Percentiles rank a stretch among this genome's conserved stretches.
These are phyloP conservation scores for Lasius fuliginosus DNA, from an alignment of 2,888 invertebrate genomes.

Conservation along the genomic window DNA sequence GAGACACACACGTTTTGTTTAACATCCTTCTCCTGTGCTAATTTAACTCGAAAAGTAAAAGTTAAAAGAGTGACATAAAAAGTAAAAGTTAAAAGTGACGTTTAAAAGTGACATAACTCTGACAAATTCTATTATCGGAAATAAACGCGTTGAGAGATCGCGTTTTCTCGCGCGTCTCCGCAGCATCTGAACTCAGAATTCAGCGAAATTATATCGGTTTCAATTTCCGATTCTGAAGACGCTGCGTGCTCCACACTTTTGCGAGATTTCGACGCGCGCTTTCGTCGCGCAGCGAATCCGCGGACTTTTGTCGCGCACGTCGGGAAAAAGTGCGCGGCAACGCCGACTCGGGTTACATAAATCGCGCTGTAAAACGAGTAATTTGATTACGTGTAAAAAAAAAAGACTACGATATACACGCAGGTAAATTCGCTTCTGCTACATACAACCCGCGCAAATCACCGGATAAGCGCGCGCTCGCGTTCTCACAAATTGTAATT, in stretches of 20 bases:
- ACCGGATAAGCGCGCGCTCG: slow-evolving; percentile 50
- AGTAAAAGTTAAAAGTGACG: background rate
- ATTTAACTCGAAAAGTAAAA: background rate
- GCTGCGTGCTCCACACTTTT: slow-evolving; percentile 28
- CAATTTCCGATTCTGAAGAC: slow-evolving; percentile 1
- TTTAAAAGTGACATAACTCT: background rate
- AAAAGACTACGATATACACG: slow-evolving; percentile 22
- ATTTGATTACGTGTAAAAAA: slow-evolving; percentile 52
- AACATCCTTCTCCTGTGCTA: background rate
- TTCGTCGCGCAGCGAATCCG: slow-evolving; percentile 39
- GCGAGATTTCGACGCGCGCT: slow-evolving; percentile 45
- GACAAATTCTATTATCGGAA: slow-evolving; percentile 15
- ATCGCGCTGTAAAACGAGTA: slow-evolving; percentile 43
- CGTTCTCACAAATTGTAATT: slow-evolving; percentile 52
- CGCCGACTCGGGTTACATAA: slow-evolving; percentile 40
- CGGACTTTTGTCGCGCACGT: slow-evolving; percentile 33
- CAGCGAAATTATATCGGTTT: slow-evolving; percentile 36
- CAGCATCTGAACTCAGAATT: slow-evolving; percentile 40
- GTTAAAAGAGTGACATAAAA: background rate
- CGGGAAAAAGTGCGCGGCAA: slow-evolving; percentile 28
- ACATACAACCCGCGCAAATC: slow-evolving; percentile 40
- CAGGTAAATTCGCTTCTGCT: slow-evolving; percentile 39
- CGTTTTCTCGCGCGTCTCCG: background rate
- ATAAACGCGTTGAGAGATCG: slow-evolving; percentile 4
- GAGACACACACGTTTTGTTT: background rate